Percentiles rank a stretch among this genome's conserved stretches.
These are phyloP conservation scores for Cyprichromis sp. DNA, from an alignment of 2,113 vertebrate species.

Conservation along the genomic window DNA sequence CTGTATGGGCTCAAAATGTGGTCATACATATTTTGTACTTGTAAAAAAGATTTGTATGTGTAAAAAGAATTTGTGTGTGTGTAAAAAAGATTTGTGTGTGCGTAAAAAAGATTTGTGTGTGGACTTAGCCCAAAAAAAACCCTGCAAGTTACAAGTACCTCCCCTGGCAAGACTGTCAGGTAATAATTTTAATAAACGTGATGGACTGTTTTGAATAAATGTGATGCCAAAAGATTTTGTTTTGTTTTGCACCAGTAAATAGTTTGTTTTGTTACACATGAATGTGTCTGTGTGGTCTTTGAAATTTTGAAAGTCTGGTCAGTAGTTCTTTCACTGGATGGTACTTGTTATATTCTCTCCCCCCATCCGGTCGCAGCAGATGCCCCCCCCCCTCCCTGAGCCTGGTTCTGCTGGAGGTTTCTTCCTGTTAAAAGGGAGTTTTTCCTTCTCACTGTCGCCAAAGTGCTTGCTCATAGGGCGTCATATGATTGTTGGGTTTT, in stretches of 20 bases:
- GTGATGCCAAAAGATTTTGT: not conserved
- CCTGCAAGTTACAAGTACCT: not conserved
- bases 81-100: no score
- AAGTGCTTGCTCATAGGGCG: not conserved
- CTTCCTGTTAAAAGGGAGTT: not conserved
- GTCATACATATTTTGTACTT: no score
- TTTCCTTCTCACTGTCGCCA: not conserved
- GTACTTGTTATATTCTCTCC: not conserved
- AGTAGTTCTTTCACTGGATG: not conserved
- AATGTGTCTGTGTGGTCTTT: not conserved
- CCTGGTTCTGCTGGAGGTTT: not conserved
- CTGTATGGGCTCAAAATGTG: no score
- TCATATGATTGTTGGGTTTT: not conserved
- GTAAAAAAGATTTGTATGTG: no score
- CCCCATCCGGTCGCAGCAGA: not conserved
- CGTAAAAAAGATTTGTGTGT: no score
- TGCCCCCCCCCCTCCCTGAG: not conserved
- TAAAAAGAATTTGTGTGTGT: no score
- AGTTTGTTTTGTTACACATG: not conserved
- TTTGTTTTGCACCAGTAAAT: not conserved
- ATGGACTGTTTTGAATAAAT: not conserved
- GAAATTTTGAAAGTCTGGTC: not conserved
- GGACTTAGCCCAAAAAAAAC: no score
- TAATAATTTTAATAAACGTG: not conserved
- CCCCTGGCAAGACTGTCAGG: not conserved